Evolutionary conservation across 2,888 invertebrate species (phyloP).

Genomic region (Pollenia labialis): DNA sequence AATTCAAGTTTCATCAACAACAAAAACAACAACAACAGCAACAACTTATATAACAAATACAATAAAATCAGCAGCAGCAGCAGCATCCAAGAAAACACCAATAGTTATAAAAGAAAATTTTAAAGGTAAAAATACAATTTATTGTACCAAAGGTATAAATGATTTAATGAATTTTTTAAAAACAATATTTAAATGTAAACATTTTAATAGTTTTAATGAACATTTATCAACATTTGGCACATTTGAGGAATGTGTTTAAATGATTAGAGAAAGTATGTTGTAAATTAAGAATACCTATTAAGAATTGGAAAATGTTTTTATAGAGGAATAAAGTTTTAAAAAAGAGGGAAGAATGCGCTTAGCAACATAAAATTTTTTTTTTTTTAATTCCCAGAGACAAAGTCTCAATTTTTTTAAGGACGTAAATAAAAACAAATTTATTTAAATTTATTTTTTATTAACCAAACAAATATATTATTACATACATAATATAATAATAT

Average conservation of each 20-base stretch:
- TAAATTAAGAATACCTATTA: not conserved
- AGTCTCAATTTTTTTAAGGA: not conserved
- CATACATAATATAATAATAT: not conserved
- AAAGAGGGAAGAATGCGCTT: not conserved
- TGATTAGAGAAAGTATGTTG: not conserved
- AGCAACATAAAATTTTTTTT: not conserved
- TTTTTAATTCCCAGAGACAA: not conserved
- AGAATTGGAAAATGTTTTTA: not conserved
- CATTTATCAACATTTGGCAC: slow-evolving; percentile 51
- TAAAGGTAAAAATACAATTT: slow-evolving; percentile 54
- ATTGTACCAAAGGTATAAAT: slow-evolving; percentile 52
- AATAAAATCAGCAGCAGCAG: slow-evolving; percentile 73
- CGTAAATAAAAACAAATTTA: too few relatives aligned
- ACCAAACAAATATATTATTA: not conserved
- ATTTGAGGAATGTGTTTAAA: slow-evolving; percentile 53
- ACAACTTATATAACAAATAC: slow-evolving; percentile 55
- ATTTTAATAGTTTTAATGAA: slow-evolving; percentile 60
- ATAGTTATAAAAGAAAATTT: slow-evolving; percentile 66
- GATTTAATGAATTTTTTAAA: slow-evolving; percentile 61
- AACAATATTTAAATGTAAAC: slow-evolving; percentile 66
- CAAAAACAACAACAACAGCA: slow-evolving; percentile 72
- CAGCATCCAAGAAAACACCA: slow-evolving; percentile 64
- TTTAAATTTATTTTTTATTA: not conserved
- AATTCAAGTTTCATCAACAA: slow-evolving; percentile 71
- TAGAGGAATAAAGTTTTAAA: not conserved